These are phyloP conservation scores for Geotrupes spiniger DNA, from an alignment of 2,888 invertebrate species.

Conservation along the genomic window DNA sequence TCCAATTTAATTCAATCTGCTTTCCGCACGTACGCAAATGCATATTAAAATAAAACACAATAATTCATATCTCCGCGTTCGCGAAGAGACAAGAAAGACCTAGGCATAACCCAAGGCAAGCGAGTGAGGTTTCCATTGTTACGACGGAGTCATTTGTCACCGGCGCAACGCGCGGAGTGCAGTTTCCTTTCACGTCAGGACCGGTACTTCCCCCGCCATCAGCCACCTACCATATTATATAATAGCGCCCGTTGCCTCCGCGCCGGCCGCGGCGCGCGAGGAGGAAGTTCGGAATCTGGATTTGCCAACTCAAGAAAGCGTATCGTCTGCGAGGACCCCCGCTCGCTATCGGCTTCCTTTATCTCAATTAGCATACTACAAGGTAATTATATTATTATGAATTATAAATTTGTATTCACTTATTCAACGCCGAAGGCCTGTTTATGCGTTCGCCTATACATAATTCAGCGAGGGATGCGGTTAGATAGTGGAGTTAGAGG, in stretches of 20 bases:
- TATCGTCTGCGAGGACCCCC: constrained; percentile 10
- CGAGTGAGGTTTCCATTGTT: constrained; percentile 35
- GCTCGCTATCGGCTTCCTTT: constrained; percentile 9
- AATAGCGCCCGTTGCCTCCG: constrained; percentile 21
- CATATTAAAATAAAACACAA: constrained; percentile 23
- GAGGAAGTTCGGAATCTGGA: constrained; percentile 32
- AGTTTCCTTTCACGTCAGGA: constrained; percentile 40
- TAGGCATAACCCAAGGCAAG: constrained; percentile 26
- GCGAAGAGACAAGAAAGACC: constrained; percentile 30
- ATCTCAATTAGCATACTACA: constrained; percentile 13
- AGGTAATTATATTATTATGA: constrained; percentile 11
- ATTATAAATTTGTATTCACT: constrained; percentile 11
- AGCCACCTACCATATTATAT: constrained; percentile 30
- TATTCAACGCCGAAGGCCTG: constrained; percentile 11
- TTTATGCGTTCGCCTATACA: constrained; percentile 1
- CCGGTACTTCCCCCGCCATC: constrained; percentile 30
- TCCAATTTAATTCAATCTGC: no score
- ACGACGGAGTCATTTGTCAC: constrained; percentile 38
- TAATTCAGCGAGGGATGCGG: neutral
- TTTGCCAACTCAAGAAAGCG: constrained; percentile 28
- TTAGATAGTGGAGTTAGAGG: no score
- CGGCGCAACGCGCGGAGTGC: constrained; percentile 35
- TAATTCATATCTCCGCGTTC: constrained; percentile 31
- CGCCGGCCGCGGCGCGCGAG: constrained; percentile 12
- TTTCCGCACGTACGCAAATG: no score